A percentile compares a stretch with the other conserved stretches of the same genome.
phyloP scores from a whole-genome alignment of 2,888 invertebrate genomes.

The Ennomos fuscantarius region DNA sequence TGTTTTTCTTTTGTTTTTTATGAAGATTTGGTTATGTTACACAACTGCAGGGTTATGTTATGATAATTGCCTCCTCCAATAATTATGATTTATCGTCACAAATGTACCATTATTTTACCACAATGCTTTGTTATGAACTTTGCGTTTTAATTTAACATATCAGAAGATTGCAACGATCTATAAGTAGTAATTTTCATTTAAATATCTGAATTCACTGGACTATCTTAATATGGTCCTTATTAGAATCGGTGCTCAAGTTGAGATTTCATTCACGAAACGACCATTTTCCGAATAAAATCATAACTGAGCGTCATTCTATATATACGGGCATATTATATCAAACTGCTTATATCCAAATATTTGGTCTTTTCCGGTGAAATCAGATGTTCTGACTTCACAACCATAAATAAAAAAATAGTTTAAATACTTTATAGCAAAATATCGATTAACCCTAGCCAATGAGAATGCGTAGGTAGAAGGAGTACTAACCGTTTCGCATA shows the following conservation, averaged over 20 bases:
- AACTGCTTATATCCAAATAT: not conserved
- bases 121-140: conserved; percentile 1
- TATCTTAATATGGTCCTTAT: no score
- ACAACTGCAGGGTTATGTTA: conserved; percentile 8
- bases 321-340: no score
- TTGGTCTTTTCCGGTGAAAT: conserved; percentile 2
- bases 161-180: not conserved
- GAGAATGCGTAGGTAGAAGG: conserved; percentile 8
- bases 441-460: conserved; percentile 12
- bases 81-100: conserved; percentile 12
- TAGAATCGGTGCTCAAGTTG: no score
- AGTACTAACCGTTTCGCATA: conserved; percentile 6
- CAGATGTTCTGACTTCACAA: conserved; percentile 2
- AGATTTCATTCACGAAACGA: no score
- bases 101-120: conserved; percentile 4
- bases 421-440: conserved; percentile 1
- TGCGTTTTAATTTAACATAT: conserved; percentile 2
- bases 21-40: not conserved
- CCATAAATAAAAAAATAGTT: not conserved
- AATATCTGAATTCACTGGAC: conserved; percentile 1
- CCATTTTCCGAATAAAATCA: no score
- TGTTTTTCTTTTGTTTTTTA: no score
- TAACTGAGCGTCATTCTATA: no score
- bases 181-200: conserved; percentile 1
- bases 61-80: not conserved